These are phyloP conservation scores for Amblyopsis hoosieri DNA, from an alignment of 2,797 vertebrate genomes.

Conservation along the genomic window DNA sequence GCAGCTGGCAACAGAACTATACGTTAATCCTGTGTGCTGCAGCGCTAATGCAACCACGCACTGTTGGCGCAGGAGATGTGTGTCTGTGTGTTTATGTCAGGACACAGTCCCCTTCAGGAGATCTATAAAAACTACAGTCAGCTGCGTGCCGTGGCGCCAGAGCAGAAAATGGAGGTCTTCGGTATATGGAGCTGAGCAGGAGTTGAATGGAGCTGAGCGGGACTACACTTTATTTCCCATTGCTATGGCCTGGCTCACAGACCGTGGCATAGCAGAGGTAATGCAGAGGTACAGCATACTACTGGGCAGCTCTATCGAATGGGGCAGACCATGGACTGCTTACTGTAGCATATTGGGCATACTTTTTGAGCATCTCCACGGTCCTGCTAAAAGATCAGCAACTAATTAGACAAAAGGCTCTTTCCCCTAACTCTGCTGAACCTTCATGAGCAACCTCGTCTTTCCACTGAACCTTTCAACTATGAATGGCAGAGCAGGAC, in stretches of 20 bases:
- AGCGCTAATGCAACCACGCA: conserved; percentile 7
- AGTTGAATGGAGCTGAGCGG: conserved; percentile 45
- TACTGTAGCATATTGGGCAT: conserved; percentile 23
- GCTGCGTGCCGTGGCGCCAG: conserved; percentile 56
- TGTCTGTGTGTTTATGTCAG: conserved; percentile 3
- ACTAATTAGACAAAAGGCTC: too few relatives aligned
- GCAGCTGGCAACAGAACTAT: too few relatives aligned
- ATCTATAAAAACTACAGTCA: conserved; percentile 64
- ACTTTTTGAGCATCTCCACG: conserved; percentile 5
- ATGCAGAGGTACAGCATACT: conserved; percentile 30
- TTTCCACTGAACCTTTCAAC: too few relatives aligned
- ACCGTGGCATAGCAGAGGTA: conserved; percentile 27
- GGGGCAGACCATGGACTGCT: conserved; percentile 19
- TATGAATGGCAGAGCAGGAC: conserved; percentile 13
- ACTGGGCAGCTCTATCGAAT: conserved; percentile 15
- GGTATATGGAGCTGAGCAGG: conserved; percentile 40
- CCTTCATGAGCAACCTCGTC: too few relatives aligned
- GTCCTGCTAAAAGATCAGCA: too few relatives aligned
- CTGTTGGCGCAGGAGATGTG: conserved; percentile 11
- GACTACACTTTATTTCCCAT: conserved; percentile 55
- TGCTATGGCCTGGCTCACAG: conserved; percentile 35
- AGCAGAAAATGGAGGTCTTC: conserved; percentile 68
- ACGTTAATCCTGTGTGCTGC: background rate
- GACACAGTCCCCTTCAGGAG: conserved; percentile 46
- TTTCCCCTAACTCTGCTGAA: too few relatives aligned